These are phyloP conservation scores for Tachysurus fulvidraco DNA, from an alignment of 2,113 vertebrate species.

Conservation along the genomic window DNA sequence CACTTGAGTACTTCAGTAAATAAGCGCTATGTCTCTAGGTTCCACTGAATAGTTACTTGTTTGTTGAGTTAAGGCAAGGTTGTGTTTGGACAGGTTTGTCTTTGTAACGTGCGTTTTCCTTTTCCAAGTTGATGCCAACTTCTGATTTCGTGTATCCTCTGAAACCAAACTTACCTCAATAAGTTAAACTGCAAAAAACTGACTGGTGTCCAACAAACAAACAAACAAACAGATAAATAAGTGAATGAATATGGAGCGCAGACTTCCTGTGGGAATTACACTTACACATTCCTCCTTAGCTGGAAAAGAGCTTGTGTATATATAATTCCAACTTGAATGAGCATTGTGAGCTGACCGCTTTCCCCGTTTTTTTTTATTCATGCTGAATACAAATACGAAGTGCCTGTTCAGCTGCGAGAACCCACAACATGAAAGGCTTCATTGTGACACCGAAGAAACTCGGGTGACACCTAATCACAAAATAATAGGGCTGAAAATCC, in stretches of 20 bases:
- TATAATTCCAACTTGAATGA: conserved; percentile 53
- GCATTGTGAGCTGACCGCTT: conserved; percentile 65
- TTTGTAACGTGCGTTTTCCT: conserved; percentile 28
- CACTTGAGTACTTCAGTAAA: conserved; percentile 37
- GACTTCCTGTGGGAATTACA: conserved; percentile 57
- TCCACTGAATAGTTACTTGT: conserved; percentile 22
- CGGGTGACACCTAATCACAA: conserved; percentile 75
- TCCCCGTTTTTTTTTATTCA: conserved; percentile 40
- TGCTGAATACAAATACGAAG: conserved; percentile 57
- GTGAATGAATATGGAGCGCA: conserved; percentile 1
- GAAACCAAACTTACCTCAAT: conserved; percentile 62
- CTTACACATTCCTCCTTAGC: conserved; percentile 42
- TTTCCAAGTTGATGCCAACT: conserved; percentile 31
- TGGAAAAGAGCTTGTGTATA: conserved; percentile 54
- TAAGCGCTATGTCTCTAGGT: neutral
- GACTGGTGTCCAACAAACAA: conserved; percentile 20
- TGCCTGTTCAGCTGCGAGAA: conserved; percentile 65
- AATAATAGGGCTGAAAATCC: conserved; percentile 63
- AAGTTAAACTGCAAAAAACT: conserved; percentile 54
- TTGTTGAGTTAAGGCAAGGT: conserved; percentile 43
- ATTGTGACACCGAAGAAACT: conserved; percentile 73
- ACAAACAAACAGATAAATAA: neutral
- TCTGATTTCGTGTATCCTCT: conserved; percentile 54
- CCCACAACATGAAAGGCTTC: conserved; percentile 72
- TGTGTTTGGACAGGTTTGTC: conserved; percentile 42